These are phyloP conservation scores for Nannoperca obscura DNA, from an alignment of 2,797 vertebrate species.

Conservation along the genomic window DNA sequence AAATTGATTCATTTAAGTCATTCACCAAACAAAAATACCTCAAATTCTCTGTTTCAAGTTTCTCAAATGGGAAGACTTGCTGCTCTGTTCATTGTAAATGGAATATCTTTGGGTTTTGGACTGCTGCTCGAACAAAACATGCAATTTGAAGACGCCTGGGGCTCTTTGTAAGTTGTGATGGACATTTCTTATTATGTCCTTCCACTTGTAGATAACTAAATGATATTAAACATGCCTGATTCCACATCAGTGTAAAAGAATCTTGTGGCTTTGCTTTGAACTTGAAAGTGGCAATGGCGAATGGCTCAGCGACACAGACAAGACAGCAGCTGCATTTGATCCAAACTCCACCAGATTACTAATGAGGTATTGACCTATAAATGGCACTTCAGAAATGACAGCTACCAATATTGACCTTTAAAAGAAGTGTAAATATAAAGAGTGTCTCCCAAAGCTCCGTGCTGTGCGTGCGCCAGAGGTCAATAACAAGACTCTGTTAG, in stretches of 20 bases:
- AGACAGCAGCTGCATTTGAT: slow-evolving; percentile 59
- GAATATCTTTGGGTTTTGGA: not conserved
- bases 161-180: not conserved
- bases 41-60: too few relatives aligned
- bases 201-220: not conserved
- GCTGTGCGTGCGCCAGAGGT: slow-evolving; percentile 59
- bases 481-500: slow-evolving; percentile 70
- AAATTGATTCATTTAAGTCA: not conserved
- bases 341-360: slow-evolving; percentile 69
- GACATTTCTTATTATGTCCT: not conserved
- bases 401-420: slow-evolving; percentile 80
- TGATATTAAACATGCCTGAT: not conserved
- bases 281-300: slow-evolving; percentile 35
- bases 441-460: slow-evolving; percentile 56
- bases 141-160: not conserved
- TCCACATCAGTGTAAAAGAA: slow-evolving; percentile 12
- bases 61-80: not conserved
- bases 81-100: not conserved
- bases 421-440: slow-evolving; percentile 73
- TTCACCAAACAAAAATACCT: not conserved
- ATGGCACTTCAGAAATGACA: slow-evolving; percentile 79
- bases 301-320: slow-evolving; percentile 49
- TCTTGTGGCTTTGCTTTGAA: slow-evolving; percentile 24
- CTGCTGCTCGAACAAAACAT: not conserved
- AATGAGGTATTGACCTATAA: slow-evolving; percentile 82